These are phyloP conservation scores for Datnioides undecimradiatus DNA, from an alignment of 2,113 vertebrate species.

Conservation along the genomic window DNA sequence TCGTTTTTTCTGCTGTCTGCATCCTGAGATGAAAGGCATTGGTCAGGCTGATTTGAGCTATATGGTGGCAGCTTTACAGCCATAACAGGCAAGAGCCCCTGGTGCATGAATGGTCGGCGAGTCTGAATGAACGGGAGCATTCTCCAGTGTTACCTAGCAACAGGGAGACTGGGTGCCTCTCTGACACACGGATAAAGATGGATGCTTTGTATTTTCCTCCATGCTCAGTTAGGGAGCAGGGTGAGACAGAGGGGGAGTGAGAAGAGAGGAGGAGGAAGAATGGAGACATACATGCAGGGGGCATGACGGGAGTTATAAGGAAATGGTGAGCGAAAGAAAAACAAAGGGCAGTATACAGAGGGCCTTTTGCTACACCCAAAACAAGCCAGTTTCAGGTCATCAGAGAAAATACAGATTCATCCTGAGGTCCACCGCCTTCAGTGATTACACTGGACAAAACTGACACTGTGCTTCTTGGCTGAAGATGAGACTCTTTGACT, in stretches of 20 bases:
- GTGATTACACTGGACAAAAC: slow-evolving; percentile 20
- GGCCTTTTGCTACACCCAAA: background rate
- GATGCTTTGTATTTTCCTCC: slow-evolving; percentile 82
- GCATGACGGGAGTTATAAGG: slow-evolving; percentile 29
- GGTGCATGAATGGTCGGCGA: slow-evolving; percentile 82
- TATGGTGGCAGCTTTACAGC: slow-evolving; percentile 53
- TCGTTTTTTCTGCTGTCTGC: slow-evolving; percentile 22
- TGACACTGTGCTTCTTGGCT: background rate
- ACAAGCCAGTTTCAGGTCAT: background rate
- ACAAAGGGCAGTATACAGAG: slow-evolving; percentile 5
- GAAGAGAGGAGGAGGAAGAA: slow-evolving; percentile 47
- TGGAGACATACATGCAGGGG: slow-evolving; percentile 41
- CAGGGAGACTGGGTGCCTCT: slow-evolving; percentile 82
- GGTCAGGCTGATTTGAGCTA: slow-evolving; percentile 59
- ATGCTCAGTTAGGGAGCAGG: slow-evolving; percentile 69
- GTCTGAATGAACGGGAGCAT: slow-evolving; percentile 83
- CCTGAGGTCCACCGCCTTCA: slow-evolving; percentile 30
- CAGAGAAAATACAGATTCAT: slow-evolving; percentile 30
- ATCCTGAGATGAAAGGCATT: slow-evolving; percentile 39
- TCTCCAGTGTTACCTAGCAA: slow-evolving; percentile 87
- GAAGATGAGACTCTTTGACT: slow-evolving; percentile 3
- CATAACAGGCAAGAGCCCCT: slow-evolving; percentile 67
- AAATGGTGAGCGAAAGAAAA: slow-evolving; percentile 4
- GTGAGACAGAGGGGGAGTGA: slow-evolving; percentile 62
- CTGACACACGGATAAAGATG: slow-evolving; percentile 80